A percentile compares a stretch with the other conserved stretches of the same genome.
These are phyloP conservation scores for Idaea biselata DNA, from an alignment of 2,888 invertebrate genomes.

Conservation along the genomic window DNA sequence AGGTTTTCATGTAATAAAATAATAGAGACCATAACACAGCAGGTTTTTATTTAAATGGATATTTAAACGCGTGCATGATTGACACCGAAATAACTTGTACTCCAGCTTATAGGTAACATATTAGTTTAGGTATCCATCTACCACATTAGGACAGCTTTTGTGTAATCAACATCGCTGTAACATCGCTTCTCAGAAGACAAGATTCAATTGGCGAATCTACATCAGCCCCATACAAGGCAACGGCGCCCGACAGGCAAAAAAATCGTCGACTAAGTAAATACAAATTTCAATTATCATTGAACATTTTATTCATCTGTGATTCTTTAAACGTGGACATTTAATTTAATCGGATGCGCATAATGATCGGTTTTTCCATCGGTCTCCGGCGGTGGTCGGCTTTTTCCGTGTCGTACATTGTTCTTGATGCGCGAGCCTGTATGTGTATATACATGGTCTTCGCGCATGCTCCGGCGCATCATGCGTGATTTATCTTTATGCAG, in stretches of 20 bases:
- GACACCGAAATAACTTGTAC: neutral
- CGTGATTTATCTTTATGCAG: slow-evolving; percentile 68
- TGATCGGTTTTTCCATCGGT: slow-evolving; percentile 67
- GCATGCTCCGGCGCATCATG: slow-evolving; percentile 42
- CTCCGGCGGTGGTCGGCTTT: slow-evolving; percentile 70
- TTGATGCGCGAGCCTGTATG: slow-evolving; percentile 46
- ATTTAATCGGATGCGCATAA: slow-evolving; percentile 74
- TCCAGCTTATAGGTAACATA: neutral
- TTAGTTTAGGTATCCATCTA: slow-evolving; percentile 35
- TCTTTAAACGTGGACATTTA: slow-evolving; percentile 59
- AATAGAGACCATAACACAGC: no score
- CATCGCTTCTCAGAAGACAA: slow-evolving; percentile 59
- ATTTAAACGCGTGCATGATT: neutral
- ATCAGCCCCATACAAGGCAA: slow-evolving; percentile 60
- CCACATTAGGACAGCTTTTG: slow-evolving; percentile 42
- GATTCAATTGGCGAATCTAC: slow-evolving; percentile 73
- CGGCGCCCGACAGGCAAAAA: slow-evolving; percentile 66
- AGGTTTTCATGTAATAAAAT: no score
- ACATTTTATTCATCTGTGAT: slow-evolving; percentile 70
- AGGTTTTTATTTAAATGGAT: no score
- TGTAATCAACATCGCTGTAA: slow-evolving; percentile 37
- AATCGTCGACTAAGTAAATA: slow-evolving; percentile 65
- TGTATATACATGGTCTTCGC: slow-evolving; percentile 23
- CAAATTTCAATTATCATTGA: slow-evolving; percentile 78
- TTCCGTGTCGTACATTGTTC: slow-evolving; percentile 69